A percentile compares a stretch with the other conserved stretches of the same genome.
Conservation (phyloP, 2,888 invertebrate genomes). For the Allacma fusca region DNA sequence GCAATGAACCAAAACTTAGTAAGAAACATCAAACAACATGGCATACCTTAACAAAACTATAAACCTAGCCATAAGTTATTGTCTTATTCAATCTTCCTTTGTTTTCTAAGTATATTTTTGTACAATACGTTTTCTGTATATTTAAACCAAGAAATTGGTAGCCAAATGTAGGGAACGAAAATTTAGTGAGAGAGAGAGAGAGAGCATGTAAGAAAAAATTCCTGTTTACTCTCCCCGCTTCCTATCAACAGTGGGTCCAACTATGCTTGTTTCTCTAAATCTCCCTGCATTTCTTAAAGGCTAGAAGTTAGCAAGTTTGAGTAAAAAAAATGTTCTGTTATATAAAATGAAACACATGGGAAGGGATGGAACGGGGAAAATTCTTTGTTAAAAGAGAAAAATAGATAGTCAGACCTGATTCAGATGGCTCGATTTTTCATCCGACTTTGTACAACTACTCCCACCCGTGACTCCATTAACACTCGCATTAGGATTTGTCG, state of each 20-base stretch:
- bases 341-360: neutral
- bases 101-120: conserved; percentile 21
- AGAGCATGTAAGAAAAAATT: neutral
- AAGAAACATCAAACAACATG: conserved; percentile 8
- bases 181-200: too few relatives aligned
- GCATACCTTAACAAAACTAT: conserved; percentile 14
- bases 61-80: conserved; percentile 16
- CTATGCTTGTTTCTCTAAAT: neutral
- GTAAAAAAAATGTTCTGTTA: neutral
- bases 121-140: neutral
- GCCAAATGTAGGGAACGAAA: too few relatives aligned
- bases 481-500: conserved; percentile 35
- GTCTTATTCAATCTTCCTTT: conserved; percentile 27
- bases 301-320: neutral
- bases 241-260: neutral
- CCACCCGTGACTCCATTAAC: conserved; percentile 28
- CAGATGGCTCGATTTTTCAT: conserved; percentile 45
- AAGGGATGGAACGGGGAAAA: conserved; percentile 26
- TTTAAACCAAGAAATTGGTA: neutral
- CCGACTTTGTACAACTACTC: conserved; percentile 18
- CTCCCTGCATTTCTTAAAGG: too few relatives aligned
- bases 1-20: neutral
- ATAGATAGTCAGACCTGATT: conserved; percentile 41
- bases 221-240: neutral
- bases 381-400: conserved; percentile 36